A percentile compares a stretch with the other conserved stretches of the same genome.
These are phyloP conservation scores for Cydia amplana DNA, from an alignment of 1,140 invertebrate genomes.

Conservation along the genomic window DNA sequence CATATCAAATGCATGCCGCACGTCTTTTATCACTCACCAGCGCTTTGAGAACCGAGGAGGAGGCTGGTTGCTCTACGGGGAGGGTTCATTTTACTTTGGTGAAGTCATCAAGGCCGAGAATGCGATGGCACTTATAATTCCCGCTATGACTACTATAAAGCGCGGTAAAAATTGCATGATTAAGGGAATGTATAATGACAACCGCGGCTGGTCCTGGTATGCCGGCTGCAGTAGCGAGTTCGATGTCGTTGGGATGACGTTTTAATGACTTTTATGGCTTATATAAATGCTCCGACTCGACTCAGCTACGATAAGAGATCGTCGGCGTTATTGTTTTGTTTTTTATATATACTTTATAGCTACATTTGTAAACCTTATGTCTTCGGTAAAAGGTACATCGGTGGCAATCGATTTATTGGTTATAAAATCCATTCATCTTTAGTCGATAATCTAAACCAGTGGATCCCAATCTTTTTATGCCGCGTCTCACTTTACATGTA, in stretches of 20 bases:
- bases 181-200: slow-evolving; percentile 70
- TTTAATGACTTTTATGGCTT: slow-evolving; percentile 1
- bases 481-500: too few relatives aligned
- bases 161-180: slow-evolving; percentile 69
- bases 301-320: neutral
- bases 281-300: neutral
- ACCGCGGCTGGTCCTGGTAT: slow-evolving; percentile 30
- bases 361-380: neutral
- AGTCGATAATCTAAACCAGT: too few relatives aligned
- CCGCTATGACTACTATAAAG: slow-evolving; percentile 48
- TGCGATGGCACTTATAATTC: slow-evolving; percentile 54
- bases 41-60: neutral
- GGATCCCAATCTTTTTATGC: too few relatives aligned
- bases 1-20: slow-evolving; percentile 41
- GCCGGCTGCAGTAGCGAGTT: slow-evolving; percentile 6
- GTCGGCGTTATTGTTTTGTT: neutral
- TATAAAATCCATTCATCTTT: too few relatives aligned
- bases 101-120: slow-evolving; percentile 47
- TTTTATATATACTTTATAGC: neutral
- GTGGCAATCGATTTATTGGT: too few relatives aligned
- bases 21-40: neutral
- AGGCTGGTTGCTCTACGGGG: neutral
- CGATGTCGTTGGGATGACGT: neutral
- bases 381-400: too few relatives aligned
- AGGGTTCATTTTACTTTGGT: slow-evolving; percentile 3